Conservation (phyloP, 2,113 vertebrate genomes). For the Peromyscus leucopus region DNA sequence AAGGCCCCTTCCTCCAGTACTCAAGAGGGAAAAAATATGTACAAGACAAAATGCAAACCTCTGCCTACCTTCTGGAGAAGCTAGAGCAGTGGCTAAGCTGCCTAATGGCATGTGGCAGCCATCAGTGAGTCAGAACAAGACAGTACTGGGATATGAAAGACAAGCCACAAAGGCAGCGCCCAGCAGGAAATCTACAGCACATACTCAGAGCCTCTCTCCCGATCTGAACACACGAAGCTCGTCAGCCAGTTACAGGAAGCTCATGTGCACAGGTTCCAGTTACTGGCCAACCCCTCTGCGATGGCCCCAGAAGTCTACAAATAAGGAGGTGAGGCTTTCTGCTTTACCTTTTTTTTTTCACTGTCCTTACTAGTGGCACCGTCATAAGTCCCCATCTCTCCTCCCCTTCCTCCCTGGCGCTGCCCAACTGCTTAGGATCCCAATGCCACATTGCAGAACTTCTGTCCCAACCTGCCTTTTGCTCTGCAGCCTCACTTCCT, state of each 20-base stretch:
- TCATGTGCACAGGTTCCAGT: not conserved
- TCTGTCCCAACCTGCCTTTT: not conserved
- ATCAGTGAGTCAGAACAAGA: conserved; percentile 66
- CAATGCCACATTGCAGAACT: not conserved
- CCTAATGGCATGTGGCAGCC: conserved; percentile 70
- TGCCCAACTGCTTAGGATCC: not conserved
- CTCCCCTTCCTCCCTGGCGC: not conserved
- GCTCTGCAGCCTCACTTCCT: not conserved
- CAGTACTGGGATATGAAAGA: conserved; percentile 68
- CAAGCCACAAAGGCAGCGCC: conserved; percentile 4
- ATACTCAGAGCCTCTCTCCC: not conserved
- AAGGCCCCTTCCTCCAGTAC: conserved; percentile 63
- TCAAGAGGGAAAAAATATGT: conserved; percentile 21
- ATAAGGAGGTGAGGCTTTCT: not conserved
- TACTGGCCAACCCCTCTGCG: not conserved
- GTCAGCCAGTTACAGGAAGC: conserved; percentile 22
- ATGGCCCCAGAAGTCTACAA: not conserved
- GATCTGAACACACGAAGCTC: not conserved
- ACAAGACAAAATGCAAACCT: conserved; percentile 61
- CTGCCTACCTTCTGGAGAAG: conserved; percentile 67
- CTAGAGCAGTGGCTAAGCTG: conserved; percentile 56
- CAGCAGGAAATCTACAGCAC: conserved; percentile 49
- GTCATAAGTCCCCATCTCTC: not conserved
- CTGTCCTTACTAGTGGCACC: not conserved
- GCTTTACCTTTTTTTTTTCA: not conserved